Conservation (phyloP, 2,888 invertebrate genomes). For the Elmis aenea region DNA sequence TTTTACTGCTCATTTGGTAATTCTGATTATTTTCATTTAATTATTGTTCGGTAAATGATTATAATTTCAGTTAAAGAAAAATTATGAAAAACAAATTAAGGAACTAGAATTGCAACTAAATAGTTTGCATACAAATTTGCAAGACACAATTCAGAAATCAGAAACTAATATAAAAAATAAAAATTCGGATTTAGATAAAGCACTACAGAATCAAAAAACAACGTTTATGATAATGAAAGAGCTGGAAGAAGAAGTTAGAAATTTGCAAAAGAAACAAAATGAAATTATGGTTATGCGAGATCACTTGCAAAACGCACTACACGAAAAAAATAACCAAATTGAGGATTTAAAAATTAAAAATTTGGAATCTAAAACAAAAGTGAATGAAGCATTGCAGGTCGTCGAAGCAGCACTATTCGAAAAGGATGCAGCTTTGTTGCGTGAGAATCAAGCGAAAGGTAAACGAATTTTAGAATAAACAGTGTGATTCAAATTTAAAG, state of each 20-base stretch:
- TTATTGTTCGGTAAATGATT: no score
- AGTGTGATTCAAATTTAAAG: no score
- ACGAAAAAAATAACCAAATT: conserved; percentile 41
- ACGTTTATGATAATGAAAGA: conserved; percentile 45
- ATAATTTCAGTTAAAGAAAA: conserved; percentile 44
- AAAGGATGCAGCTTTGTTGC: conserved; percentile 51
- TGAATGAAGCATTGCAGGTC: conserved; percentile 54
- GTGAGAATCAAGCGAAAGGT: conserved; percentile 47
- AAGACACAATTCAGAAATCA: conserved; percentile 18
- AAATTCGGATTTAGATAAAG: conserved; percentile 39
- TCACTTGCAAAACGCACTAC: conserved; percentile 46
- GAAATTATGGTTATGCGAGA: conserved; percentile 31
- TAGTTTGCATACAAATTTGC: conserved; percentile 23
- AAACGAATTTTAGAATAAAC: conserved; percentile 10
- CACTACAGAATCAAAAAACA: conserved; percentile 51
- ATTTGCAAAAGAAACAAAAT: conserved; percentile 44
- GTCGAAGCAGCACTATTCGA: conserved; percentile 55
- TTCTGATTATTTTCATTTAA: no score
- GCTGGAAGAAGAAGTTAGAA: conserved; percentile 49
- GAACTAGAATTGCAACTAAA: conserved; percentile 52
- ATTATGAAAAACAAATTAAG: conserved; percentile 52
- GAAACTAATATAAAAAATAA: conserved; percentile 20
- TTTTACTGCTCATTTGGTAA: no score
- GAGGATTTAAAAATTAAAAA: conserved; percentile 46
- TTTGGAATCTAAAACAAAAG: conserved; percentile 49